Evolutionary conservation across 2,797 vertebrate species (phyloP), one percentile per base, ranked within the genome.

Genomic region (Gymnoscopelus microlampas): DNA sequence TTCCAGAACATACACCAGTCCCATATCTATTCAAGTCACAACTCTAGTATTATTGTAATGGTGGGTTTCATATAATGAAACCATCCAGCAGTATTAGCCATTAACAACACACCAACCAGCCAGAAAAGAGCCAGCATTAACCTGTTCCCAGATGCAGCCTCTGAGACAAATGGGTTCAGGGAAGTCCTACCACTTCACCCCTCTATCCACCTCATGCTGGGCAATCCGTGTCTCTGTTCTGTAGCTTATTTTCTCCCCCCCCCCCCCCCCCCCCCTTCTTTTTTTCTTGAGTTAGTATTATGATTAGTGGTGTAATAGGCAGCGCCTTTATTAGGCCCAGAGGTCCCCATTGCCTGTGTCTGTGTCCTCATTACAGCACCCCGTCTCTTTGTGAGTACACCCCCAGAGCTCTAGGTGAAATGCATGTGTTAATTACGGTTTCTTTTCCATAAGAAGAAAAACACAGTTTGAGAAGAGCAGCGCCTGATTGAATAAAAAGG

Each of bases 391-490:
- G 85, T 87, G 81, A 89, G 79, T 91, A 90, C 93, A 92, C 91
- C 92, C 92, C 86, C 89, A 89, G 90, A 91, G 91, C 90, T 88
- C 92, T 89, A 89, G 90, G 92, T 94, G 92, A 94, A 94, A 93
- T 95, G 95, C 94, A 95, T 95, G 94, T 95, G 94, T 95, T 95
- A 94, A 95, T 94, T 95, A 95, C 94, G 94, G 92, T 94, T 95
- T 94, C 93, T 95, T 95, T 95, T 94, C 93, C 94, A 95, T 95
- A 94, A 94, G 91, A 94, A 91, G 91, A 93, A 94, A 93, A 94
- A 92, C 90, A 89, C 93, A 93, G 93, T 95, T 95, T 94, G 93
- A 94, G 90, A 94, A 95, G 93, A 94, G 93, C 94, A 95, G 91
- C 86, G 88, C 92, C 93, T 94, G 94, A 91, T 94, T 95, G 93